Conservation (phyloP, 1,140 invertebrate genomes). For the Macrotrachela quadricornifera region DNA sequence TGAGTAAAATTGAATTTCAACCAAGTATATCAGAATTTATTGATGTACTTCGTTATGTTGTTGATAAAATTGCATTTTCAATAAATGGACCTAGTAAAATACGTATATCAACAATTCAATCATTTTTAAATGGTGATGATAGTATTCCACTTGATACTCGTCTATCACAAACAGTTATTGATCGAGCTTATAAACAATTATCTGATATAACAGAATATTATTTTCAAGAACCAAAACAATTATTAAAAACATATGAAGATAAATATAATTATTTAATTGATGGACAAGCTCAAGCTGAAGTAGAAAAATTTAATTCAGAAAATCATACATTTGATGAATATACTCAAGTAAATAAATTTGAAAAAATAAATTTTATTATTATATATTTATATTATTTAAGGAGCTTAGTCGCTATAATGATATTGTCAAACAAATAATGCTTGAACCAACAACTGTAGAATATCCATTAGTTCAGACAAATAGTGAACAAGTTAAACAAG, state of each 20-base stretch:
- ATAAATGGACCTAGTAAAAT: no score
- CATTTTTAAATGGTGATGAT: no score
- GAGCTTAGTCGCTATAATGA: conserved; percentile 24
- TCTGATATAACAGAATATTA: no score
- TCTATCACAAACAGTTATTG: no score
- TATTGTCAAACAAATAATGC: conserved; percentile 23
- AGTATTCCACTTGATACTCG: no score
- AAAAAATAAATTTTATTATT: not conserved
- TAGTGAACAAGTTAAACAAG: conserved; percentile 3
- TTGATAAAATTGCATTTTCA: conserved; percentile 18
- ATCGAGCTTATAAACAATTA: no score
- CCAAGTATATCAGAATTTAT: conserved; percentile 22
- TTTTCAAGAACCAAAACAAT: no score
- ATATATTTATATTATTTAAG: conserved; percentile 12
- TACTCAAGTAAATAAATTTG: conserved; percentile 17
- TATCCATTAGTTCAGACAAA: conserved; percentile 14
- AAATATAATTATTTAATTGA: conserved; percentile 28
- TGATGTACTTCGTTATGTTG: conserved; percentile 22
- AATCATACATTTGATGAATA: conserved; percentile 28
- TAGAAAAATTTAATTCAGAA: conserved; percentile 24
- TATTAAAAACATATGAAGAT: conserved; percentile 15
- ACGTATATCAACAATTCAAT: no score
- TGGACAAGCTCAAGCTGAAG: conserved; percentile 21
- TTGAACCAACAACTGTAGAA: conserved; percentile 24
- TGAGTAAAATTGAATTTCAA: conserved; percentile 22